These are phyloP conservation scores for Gymnoscelis rufifasciata DNA, from an alignment of 2,888 invertebrate species.

Conservation along the genomic window DNA sequence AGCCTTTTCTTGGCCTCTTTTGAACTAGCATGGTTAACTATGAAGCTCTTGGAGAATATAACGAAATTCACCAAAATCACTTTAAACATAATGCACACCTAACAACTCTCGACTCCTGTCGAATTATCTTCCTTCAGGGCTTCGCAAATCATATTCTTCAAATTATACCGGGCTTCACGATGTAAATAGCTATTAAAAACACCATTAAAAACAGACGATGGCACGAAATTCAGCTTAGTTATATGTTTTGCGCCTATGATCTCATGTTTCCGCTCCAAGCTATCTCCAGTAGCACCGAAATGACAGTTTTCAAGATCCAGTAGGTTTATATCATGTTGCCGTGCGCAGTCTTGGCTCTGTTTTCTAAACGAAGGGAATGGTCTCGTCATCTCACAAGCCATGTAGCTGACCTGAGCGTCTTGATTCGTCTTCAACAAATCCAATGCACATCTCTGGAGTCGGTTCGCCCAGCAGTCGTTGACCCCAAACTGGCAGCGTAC, in stretches of 20 bases:
- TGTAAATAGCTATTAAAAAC: conserved; percentile 34
- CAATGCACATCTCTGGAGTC: conserved; percentile 60
- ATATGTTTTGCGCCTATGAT: conserved; percentile 42
- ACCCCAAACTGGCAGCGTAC: conserved; percentile 51
- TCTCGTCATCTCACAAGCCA: conserved; percentile 57
- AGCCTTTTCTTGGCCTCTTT: too few species aligned
- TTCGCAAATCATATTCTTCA: conserved; percentile 50
- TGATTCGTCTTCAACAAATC: conserved; percentile 46
- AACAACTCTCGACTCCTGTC: conserved; percentile 46
- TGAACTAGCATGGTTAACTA: too few species aligned
- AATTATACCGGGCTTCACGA: conserved; percentile 33
- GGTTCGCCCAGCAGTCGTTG: conserved; percentile 65
- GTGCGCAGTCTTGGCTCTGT: conserved; percentile 52
- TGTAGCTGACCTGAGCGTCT: conserved; percentile 54
- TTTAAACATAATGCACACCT: too few species aligned
- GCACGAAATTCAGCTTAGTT: conserved; percentile 47
- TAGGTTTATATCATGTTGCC: conserved; percentile 43
- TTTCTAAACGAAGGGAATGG: conserved; percentile 41
- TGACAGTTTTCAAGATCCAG: conserved; percentile 54
- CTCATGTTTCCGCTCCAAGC: conserved; percentile 48
- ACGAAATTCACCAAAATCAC: too few species aligned
- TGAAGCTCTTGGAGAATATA: too few species aligned
- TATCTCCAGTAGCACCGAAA: conserved; percentile 40
- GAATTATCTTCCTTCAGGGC: conserved; percentile 49
- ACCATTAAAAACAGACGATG: conserved; percentile 55